phyloP scores from a whole-genome alignment of 2,888 invertebrate species.

The Anagyrus pseudococci region DNA sequence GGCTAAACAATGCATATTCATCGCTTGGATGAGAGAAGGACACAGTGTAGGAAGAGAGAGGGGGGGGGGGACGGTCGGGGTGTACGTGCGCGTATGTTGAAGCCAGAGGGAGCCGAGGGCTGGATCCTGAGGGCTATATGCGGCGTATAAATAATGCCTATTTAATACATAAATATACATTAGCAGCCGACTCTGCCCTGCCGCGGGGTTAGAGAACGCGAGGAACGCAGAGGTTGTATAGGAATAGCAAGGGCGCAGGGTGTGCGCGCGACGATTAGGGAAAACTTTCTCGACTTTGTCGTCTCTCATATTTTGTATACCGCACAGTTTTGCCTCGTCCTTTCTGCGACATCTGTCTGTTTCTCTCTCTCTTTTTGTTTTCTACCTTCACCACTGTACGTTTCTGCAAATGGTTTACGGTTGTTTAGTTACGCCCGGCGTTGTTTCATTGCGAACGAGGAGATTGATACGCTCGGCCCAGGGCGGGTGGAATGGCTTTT shows the following conservation, averaged over 20 bases:
- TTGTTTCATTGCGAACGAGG: too few relatives aligned
- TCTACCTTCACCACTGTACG: too few relatives aligned
- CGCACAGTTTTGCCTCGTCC: too few relatives aligned
- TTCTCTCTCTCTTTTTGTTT: too few relatives aligned
- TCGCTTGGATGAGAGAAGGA: conserved; percentile 39
- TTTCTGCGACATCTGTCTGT: too few relatives aligned
- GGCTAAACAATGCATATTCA: conserved; percentile 61
- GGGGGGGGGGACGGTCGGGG: not conserved
- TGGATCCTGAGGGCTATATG: not conserved
- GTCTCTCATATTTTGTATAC: not conserved
- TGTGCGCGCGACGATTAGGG: conserved; percentile 10
- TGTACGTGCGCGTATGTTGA: not conserved
- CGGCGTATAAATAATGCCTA: conserved; percentile 59
- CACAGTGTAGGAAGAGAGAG: conserved; percentile 4
- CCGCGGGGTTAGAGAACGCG: not conserved
- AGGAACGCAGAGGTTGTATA: not conserved
- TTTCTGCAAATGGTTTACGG: too few relatives aligned
- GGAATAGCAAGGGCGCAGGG: not conserved
- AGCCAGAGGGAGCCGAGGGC: too few relatives aligned
- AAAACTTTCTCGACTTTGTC: conserved; percentile 8
- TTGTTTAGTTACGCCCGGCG: too few relatives aligned
- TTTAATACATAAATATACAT: conserved; percentile 62
- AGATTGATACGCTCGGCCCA: too few relatives aligned
- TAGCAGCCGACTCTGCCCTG: conserved; percentile 29
- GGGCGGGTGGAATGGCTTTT: too few relatives aligned